phyloP scores from a whole-genome alignment of 1,140 invertebrate species.

The Asbolus verrucosus region DNA sequence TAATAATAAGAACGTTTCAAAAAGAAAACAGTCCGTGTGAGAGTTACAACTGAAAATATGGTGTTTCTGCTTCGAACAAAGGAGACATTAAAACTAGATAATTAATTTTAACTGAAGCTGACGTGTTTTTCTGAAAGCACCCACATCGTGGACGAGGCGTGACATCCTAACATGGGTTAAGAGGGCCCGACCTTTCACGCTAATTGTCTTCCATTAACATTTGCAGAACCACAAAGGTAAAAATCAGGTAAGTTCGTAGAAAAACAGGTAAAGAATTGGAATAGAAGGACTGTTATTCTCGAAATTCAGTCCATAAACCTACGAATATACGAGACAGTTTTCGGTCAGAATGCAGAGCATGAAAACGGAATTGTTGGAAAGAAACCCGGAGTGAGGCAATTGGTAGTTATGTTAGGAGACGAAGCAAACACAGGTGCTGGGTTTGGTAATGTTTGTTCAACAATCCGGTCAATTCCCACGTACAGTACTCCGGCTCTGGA shows the following conservation, averaged over 20 bases:
- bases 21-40: too few species aligned
- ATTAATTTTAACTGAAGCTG: constrained; percentile 8
- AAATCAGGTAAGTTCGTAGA: constrained; percentile 26
- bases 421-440: constrained; percentile 22
- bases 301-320: too few species aligned
- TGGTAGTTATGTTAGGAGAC: too few species aligned
- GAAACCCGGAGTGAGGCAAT: too few species aligned
- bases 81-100: constrained; percentile 1
- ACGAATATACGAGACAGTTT: too few species aligned
- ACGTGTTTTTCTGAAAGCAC: constrained; percentile 3
- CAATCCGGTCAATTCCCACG: constrained; percentile 36
- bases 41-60: too few species aligned
- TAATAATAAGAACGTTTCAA: too few species aligned
- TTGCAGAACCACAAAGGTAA: constrained; percentile 21
- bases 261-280: constrained; percentile 11
- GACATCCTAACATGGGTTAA: constrained; percentile 37
- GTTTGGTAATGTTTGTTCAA: constrained; percentile 4
- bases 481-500: neutral
- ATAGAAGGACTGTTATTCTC: too few species aligned
- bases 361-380: too few species aligned
- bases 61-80: too few species aligned
- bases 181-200: constrained; percentile 19
- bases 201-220: constrained; percentile 19
- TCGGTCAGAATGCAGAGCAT: too few species aligned
- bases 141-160: constrained; percentile 10